These are phyloP conservation scores for Erythrocercus mccallii DNA, from an alignment of 2,113 vertebrate species.

Conservation along the genomic window DNA sequence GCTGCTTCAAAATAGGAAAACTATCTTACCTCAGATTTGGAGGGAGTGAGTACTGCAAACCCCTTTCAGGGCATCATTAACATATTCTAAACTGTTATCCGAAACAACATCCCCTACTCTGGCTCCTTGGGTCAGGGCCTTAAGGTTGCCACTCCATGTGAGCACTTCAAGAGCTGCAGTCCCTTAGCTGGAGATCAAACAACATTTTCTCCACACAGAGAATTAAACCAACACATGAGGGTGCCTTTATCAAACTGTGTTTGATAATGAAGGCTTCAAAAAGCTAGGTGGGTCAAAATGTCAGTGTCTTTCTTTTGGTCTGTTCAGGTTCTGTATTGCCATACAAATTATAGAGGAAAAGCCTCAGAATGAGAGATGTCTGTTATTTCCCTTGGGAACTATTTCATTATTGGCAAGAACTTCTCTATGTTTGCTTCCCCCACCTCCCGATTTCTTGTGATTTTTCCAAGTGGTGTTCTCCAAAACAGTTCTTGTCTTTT, in stretches of 20 bases:
- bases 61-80: neutral
- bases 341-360: conserved; percentile 51
- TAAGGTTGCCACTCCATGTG: neutral
- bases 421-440: neutral
- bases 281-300: conserved; percentile 53
- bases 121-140: neutral
- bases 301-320: conserved; percentile 41
- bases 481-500: conserved; percentile 4
- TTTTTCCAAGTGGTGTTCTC: conserved; percentile 20
- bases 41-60: neutral
- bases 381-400: conserved; percentile 36
- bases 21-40: neutral
- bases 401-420: conserved; percentile 44
- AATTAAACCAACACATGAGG: conserved; percentile 45
- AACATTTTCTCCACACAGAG: neutral
- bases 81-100: conserved; percentile 19
- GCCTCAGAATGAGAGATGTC: conserved; percentile 14
- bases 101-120: neutral
- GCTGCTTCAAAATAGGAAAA: neutral
- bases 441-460: neutral
- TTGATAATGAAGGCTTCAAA: conserved; percentile 64
- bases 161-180: conserved; percentile 38
- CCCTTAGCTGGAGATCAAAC: conserved; percentile 51
- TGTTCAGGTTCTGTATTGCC: conserved; percentile 24
- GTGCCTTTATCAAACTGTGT: conserved; percentile 64